These are phyloP conservation scores for Oxytorus armatus DNA, from an alignment of 2,888 invertebrate species.

Conservation along the genomic window DNA sequence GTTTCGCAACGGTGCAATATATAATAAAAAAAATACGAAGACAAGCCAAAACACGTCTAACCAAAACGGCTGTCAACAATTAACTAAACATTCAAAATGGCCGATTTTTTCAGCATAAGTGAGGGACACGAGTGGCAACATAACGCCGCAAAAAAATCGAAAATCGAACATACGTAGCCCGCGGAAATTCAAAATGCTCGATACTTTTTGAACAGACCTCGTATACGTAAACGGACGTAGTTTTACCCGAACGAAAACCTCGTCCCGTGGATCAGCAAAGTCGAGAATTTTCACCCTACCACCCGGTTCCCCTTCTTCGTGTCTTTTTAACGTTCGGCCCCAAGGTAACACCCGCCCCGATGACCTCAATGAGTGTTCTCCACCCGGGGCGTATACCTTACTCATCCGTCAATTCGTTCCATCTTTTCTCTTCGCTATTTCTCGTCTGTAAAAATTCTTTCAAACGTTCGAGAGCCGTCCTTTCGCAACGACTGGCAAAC, in stretches of 20 bases:
- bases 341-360: conserved; percentile 55
- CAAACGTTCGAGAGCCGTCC: no score
- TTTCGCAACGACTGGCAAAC: conserved; percentile 39
- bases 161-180: no score
- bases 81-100: no score
- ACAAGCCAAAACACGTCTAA: no score
- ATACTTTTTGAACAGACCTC: no score
- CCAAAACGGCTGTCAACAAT: no score
- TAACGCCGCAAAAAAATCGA: no score
- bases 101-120: no score
- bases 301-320: conserved; percentile 40
- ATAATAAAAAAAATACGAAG: no score
- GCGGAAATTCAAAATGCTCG: no score
- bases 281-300: conserved; percentile 53
- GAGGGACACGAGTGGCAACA: no score
- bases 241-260: conserved; percentile 9
- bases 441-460: background rate
- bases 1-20: no score
- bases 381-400: conserved; percentile 31
- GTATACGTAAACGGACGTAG: background rate
- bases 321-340: conserved; percentile 46
- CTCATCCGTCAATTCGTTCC: conserved; percentile 26
- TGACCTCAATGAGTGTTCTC: conserved; percentile 62
- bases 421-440: background rate
- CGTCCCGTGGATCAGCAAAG: conserved; percentile 16